Base-by-base conservation (phyloP, 2,888 invertebrate genomes). In the Drosophila kambysellisi region DNA sequence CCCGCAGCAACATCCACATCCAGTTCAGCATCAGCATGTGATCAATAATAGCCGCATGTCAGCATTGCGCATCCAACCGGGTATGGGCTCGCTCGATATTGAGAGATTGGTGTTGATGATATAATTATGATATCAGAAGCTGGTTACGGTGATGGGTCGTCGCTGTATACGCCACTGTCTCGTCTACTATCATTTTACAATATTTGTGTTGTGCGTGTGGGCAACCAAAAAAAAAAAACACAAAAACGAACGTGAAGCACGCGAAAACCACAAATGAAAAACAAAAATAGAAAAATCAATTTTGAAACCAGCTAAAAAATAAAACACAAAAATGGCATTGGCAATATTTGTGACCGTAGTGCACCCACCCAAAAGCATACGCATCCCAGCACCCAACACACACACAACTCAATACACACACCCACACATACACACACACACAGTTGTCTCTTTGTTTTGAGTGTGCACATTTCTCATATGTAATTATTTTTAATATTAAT, bases 241-340 rank as follows among this genome's bases (percentile, higher is more conserved):
- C 25, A 54, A 62, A 70, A 79, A 69, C 78, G 72, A 87, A 89
- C 88, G 82, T 89, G 85, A 88, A 85, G 84, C 84, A 87, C 87
- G 75, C 65, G 59, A 46, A 69, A 39, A 56, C 54, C 20, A 50
- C 30, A 39, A 41, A 25, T 17, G 3, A 15, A 33, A 29, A 67
- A 57, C 20, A 35, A 63, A 17, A 58, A 50, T n/a, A 37, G 53
- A 46, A 35, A 59, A 30, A 65, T 30, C 51, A 25, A 37, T 25
- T 43, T 41, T 41, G 33, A 57, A 62, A 56, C 61, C 57, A 57
- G 48, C 56, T 46, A 51, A 4, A 30, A 29, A 63, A 39, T 46
- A 57, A 62, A 30, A 29, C 35, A 43, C 41, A 51, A 69, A 41
- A 43, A 59, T 51, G 46, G 41, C 71, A 43, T 50, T 50, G 17